Evolutionary conservation across 2,113 vertebrate species (phyloP), one percentile per base, ranked within the genome.

Genomic region (Syrmaticus mikado): DNA sequence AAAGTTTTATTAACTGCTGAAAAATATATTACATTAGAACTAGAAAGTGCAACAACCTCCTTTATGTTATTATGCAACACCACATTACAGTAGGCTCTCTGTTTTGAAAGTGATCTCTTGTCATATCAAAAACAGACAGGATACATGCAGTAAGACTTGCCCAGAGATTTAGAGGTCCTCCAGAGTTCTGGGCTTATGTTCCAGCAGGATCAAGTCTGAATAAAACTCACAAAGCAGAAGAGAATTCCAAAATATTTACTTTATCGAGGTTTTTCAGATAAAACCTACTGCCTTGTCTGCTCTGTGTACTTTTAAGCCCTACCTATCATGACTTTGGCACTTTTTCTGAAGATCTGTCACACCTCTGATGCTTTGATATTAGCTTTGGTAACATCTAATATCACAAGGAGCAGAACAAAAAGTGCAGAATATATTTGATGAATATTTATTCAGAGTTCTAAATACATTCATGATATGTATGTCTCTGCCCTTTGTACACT

Each of bases 361-460:
- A 88, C 18, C 13, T 89, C 41, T 6, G 3, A 78, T 62, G 48
- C 77, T 89, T 93, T 95, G 86, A 87, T 84, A 89, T 89, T 96
- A 94, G 36, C 87, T 94, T 82, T 94, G 60, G 67, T 70, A 89
- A 92, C 85, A 89, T 82, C 81, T 72, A 92, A 89, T 76, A 94
- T 90, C 46, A 76, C 1, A 1, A 84, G 40, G 36, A 86, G n/a
- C 45, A 84, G 45, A 94, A 93, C 43, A 48, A 84, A 90, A 93
- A 86, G 61, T 65, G 21, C 73, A 81, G 70, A 73, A 79, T 82
- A 45, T 66, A 82, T 85, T 93, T 91, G 67, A 92, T 87, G 43
- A 96, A 85, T 94, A 94, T 96, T 96, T 94, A 93, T 94, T 87
- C 60, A 50, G 28, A 62, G 30, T 82, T 89, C 41, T 92, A 73